Percentiles rank a stretch among this genome's conserved stretches.
These are phyloP conservation scores for Scaptomyza tumidula DNA, from an alignment of 2,888 invertebrate species.

Conservation along the genomic window DNA sequence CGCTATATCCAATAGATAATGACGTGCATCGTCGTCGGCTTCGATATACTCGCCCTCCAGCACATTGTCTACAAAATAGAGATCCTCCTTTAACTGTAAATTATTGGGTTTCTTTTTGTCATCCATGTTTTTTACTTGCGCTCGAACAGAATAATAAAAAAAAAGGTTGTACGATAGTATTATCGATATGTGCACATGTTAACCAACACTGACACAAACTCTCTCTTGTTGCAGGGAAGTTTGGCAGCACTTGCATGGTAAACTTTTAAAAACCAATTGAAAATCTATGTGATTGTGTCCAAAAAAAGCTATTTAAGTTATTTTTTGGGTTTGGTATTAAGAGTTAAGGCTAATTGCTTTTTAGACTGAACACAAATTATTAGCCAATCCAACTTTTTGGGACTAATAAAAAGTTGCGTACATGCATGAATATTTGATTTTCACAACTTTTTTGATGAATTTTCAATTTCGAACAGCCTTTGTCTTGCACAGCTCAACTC, in stretches of 20 bases:
- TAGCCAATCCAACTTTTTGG: conserved; percentile 72
- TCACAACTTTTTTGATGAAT: conserved; percentile 80
- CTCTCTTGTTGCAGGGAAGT: neutral
- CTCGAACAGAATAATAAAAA: neutral
- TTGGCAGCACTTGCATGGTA: conserved; percentile 3
- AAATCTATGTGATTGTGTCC: conserved; percentile 5
- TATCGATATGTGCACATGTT: conserved; percentile 35
- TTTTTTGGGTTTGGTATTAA: conserved; percentile 19
- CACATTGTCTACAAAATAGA: conserved; percentile 23
- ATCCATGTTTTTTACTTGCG: neutral
- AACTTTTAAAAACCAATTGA: conserved; percentile 19
- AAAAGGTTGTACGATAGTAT: neutral
- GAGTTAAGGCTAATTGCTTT: conserved; percentile 68
- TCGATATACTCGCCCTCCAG: neutral
- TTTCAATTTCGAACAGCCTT: conserved; percentile 74
- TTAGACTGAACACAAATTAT: conserved; percentile 58
- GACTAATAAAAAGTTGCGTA: conserved; percentile 71
- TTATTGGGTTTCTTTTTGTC: neutral
- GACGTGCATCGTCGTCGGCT: conserved; percentile 2
- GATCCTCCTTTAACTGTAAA: conserved; percentile 11
- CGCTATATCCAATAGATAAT: conserved; percentile 23
- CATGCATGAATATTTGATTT: conserved; percentile 78
- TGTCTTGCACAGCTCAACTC: conserved; percentile 51
- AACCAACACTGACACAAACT: conserved; percentile 20
- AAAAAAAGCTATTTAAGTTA: conserved; percentile 25